Evolutionary conservation across 2,888 invertebrate genomes (phyloP), one percentile per base, ranked within the genome.

Genomic region (Neelides folsomi): DNA sequence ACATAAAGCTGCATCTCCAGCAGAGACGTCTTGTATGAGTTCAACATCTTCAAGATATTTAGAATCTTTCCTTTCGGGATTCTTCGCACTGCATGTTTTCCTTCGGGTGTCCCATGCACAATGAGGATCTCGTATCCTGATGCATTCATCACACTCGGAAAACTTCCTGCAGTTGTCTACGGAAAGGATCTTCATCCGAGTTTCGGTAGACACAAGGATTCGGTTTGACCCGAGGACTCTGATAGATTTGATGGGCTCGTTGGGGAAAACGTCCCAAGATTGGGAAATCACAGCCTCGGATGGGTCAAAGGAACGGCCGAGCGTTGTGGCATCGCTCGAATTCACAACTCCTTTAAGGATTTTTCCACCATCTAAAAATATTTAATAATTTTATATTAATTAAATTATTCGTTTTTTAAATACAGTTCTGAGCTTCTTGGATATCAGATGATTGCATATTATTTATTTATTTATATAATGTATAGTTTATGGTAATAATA

Each of bases 101-200:
- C 72, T 72, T 44, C 73, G 72, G 6, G 81, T 79, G 69, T 90
- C 86, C 95, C 95, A 98, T 16, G 92, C 92, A 72, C 97, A 98
- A 70, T 95, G 92, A 0, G 97, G 97, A 74, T 98, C 97, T 74
- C 93, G 90, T 54, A 94, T 75, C 35, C 81, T 80, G 3, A 97
- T 81, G 71, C 97, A 98, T 64, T 83, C 81, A 59, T 83, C 80
- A 73, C 74, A 85, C 72, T 71, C 53, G 18, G 44, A 44, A 46
- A 58, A 64, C 41, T 64, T 66, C 15, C 62, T 64, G 63, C 97
- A 97, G 66, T 92, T 82, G 66, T 90, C 85, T 49, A 95, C 73
- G 12, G 87, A 82, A 49, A 94, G 79, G 12, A 88, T 80, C 63
- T 83, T 81, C 53, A 95, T 82, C 66, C 87, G 83, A 63, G 86